phyloP scores from a whole-genome alignment of 2,888 invertebrate genomes.

The Aphidoletes aphidimyza region DNA sequence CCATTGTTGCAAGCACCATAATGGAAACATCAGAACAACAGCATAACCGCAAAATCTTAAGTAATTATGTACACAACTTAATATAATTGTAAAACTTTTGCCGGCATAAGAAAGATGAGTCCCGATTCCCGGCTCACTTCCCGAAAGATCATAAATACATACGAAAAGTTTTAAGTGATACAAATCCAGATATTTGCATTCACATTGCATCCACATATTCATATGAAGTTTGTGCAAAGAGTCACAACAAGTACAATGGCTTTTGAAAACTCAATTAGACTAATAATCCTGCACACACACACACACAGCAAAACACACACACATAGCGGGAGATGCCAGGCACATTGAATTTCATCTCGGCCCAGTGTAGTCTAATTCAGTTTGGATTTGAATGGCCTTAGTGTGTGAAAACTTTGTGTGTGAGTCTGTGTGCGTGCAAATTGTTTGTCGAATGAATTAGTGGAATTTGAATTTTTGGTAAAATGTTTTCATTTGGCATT shows the following conservation, averaged over 20 bases:
- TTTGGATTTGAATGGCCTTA: no score
- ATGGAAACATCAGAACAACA: not conserved
- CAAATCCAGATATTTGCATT: conserved; percentile 42
- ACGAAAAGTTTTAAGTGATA: conserved; percentile 42
- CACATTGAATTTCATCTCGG: conserved; percentile 18
- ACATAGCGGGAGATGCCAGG: no score
- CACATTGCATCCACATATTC: conserved; percentile 15
- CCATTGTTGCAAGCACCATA: conserved; percentile 7
- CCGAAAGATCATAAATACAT: conserved; percentile 41
- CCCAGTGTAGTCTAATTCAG: not conserved
- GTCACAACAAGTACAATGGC: conserved; percentile 46
- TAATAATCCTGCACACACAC: conserved; percentile 32
- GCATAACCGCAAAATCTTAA: conserved; percentile 8
- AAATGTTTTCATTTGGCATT: conserved; percentile 27
- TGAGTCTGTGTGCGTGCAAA: not conserved
- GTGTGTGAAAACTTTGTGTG: not conserved
- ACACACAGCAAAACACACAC: no score
- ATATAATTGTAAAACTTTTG: conserved; percentile 47
- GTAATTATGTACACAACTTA: conserved; percentile 51
- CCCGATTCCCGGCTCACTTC: conserved; percentile 5
- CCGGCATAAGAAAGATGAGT: not conserved
- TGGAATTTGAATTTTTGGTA: conserved; percentile 36
- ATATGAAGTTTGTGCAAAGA: conserved; percentile 13
- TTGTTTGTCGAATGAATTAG: conserved; percentile 11
- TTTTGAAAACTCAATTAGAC: conserved; percentile 48